These are phyloP conservation scores for Psilopogon haemacephalus DNA, from an alignment of 2,113 vertebrate genomes.

Conservation along the genomic window DNA sequence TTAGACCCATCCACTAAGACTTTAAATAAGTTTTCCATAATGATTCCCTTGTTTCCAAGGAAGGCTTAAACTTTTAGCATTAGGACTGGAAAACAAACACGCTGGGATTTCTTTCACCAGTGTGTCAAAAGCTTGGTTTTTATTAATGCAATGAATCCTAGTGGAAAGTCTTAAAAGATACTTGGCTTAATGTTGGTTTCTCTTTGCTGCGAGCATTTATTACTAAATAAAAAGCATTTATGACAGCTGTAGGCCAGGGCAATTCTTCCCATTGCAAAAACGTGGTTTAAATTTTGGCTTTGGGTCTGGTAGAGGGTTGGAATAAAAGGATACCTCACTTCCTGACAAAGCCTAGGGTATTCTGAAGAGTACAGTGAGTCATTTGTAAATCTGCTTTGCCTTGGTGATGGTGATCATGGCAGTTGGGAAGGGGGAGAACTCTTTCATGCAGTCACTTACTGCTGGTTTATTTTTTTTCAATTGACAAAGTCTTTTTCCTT, in stretches of 20 bases:
- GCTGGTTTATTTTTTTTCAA: not conserved
- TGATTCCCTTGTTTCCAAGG: not conserved
- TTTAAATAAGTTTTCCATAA: not conserved
- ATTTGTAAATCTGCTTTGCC: not conserved
- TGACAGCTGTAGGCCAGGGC: constrained; percentile 11
- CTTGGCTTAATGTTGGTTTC: constrained; percentile 14
- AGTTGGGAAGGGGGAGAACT: not conserved
- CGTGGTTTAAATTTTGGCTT: constrained; percentile 25
- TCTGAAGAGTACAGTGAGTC: not conserved
- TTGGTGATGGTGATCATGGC: not conserved
- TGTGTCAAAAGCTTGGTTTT: not conserved
- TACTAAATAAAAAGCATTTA: constrained; percentile 19
- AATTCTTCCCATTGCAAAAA: constrained; percentile 40
- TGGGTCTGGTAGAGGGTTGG: not conserved
- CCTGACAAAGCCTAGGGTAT: not conserved
- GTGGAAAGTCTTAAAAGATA: constrained; percentile 11
- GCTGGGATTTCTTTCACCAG: not conserved
- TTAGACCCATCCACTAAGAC: not conserved
- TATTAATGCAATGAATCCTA: not conserved
- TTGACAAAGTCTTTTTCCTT: not conserved
- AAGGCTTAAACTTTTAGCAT: not conserved
- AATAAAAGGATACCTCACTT: not conserved
- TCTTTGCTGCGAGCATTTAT: constrained; percentile 16
- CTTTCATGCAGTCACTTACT: not conserved
- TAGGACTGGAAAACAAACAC: not conserved